Conservation (phyloP, 2,113 vertebrate genomes). For the Terrapene triunguis region DNA sequence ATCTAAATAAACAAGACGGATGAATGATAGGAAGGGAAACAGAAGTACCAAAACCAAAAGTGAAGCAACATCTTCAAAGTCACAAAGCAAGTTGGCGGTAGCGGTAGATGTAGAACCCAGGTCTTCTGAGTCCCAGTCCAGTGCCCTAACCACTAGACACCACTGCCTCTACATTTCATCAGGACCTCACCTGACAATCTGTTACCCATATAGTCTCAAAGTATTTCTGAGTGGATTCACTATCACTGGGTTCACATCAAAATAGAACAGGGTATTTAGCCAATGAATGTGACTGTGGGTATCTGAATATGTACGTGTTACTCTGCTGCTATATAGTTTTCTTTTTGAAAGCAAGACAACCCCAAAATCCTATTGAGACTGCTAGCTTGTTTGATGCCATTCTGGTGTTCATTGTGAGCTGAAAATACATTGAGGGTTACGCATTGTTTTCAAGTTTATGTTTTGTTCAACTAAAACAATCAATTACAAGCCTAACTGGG, state of each 20-base stretch:
- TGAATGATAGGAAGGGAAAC: background rate
- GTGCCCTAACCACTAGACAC: background rate
- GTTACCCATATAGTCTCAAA: background rate
- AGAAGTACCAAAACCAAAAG: background rate
- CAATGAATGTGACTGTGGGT: background rate
- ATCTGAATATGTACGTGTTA: background rate
- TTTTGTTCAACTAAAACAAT: background rate
- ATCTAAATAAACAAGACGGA: background rate
- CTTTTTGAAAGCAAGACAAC: background rate
- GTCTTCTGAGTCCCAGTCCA: background rate
- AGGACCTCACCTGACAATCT: background rate
- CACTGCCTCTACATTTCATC: background rate
- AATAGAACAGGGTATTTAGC: background rate
- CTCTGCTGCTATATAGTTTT: background rate
- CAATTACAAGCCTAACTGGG: background rate
- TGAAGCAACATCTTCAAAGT: background rate
- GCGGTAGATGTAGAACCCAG: accelerated
- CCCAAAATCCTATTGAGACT: background rate
- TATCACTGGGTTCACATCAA: background rate
- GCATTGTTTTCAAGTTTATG: background rate
- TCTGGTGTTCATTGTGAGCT: background rate
- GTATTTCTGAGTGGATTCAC: background rate
- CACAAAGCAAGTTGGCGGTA: background rate
- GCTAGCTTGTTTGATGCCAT: background rate
- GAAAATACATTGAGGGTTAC: background rate